Evolutionary conservation across 2,888 invertebrate genomes (phyloP).

Genomic region (Epirrhoe alternata): DNA sequence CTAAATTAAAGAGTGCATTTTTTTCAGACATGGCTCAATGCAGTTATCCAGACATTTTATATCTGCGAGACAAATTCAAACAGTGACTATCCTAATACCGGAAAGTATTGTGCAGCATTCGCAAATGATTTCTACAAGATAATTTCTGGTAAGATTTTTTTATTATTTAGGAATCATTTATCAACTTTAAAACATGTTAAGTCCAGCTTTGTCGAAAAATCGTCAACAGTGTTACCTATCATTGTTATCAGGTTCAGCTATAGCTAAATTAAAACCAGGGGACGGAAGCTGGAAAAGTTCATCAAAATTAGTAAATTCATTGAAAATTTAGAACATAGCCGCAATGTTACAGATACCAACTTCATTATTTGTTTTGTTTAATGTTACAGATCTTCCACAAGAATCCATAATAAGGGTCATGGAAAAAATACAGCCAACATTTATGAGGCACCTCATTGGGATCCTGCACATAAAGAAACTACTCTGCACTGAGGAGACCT

Average conservation of each 20-base stretch:
- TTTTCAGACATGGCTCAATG: slow-evolving; percentile 73
- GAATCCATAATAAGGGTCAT: slow-evolving; percentile 63
- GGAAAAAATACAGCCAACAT: slow-evolving; percentile 68
- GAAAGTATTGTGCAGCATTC: slow-evolving; percentile 63
- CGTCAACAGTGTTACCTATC: too few species aligned
- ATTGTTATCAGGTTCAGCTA: too few species aligned
- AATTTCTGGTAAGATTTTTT: slow-evolving; percentile 62
- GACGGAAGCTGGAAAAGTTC: neutral
- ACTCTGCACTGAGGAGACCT: slow-evolving; percentile 53
- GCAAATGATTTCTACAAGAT: slow-evolving; percentile 69
- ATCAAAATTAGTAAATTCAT: neutral
- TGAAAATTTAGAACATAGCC: too few species aligned
- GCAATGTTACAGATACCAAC: neutral
- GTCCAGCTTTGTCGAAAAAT: too few species aligned
- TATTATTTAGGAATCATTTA: too few species aligned
- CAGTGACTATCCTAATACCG: slow-evolving; percentile 68
- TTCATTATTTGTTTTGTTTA: slow-evolving; percentile 27
- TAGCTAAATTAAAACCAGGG: too few species aligned
- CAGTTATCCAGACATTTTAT: slow-evolving; percentile 70
- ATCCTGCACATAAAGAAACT: slow-evolving; percentile 56
- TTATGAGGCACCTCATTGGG: slow-evolving; percentile 67
- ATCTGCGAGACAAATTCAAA: slow-evolving; percentile 67
- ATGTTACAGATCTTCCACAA: slow-evolving; percentile 68
- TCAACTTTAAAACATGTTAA: too few species aligned
- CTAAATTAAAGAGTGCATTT: too few species aligned